Percentiles rank a stretch among this genome's conserved stretches.
Evolutionary conservation across 2,888 invertebrate species (phyloP).

Genomic region (Hypomecis punctinalis): DNA sequence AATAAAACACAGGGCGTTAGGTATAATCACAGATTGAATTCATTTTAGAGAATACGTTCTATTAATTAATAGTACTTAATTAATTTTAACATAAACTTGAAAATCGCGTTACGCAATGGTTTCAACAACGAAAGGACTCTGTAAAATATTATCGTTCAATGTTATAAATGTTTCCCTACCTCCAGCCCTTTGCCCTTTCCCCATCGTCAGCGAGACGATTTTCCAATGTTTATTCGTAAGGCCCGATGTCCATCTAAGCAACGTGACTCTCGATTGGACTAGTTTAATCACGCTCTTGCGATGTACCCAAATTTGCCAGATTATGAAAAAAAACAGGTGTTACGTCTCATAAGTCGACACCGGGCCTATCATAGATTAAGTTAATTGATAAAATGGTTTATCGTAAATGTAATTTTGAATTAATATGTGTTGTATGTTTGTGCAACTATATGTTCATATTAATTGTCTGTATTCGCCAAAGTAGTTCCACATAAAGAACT

Average conservation of each 20-base stretch:
- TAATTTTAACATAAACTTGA: slow-evolving; percentile 15
- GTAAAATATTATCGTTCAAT: slow-evolving; percentile 23
- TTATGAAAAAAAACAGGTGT: neutral
- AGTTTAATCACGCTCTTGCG: neutral
- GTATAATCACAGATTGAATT: slow-evolving; percentile 34
- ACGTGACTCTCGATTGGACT: neutral
- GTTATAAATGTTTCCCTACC: slow-evolving; percentile 1
- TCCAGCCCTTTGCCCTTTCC: neutral
- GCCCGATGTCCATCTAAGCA: slow-evolving; percentile 5
- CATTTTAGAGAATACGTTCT: slow-evolving; percentile 31
- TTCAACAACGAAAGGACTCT: slow-evolving; percentile 33
- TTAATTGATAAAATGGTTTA: slow-evolving; percentile 18
- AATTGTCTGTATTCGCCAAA: slow-evolving; percentile 18
- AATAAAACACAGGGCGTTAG: slow-evolving; percentile 37
- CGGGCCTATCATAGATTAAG: slow-evolving; percentile 27
- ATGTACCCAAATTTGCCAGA: neutral
- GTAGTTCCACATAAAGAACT: slow-evolving; percentile 3
- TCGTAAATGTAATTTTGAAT: slow-evolving; percentile 23
- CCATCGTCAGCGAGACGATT: slow-evolving; percentile 9
- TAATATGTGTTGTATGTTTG: slow-evolving; percentile 31
- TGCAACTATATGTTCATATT: slow-evolving; percentile 28
- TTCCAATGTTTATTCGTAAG: slow-evolving; percentile 1
- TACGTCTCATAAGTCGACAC: neutral
- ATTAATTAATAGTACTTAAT: slow-evolving; percentile 18
- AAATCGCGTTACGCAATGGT: slow-evolving; percentile 25